Percentiles rank a stretch among this genome's conserved stretches.
Evolutionary conservation across 2,113 vertebrate genomes (phyloP).

Genomic region (Abramis brama): DNA sequence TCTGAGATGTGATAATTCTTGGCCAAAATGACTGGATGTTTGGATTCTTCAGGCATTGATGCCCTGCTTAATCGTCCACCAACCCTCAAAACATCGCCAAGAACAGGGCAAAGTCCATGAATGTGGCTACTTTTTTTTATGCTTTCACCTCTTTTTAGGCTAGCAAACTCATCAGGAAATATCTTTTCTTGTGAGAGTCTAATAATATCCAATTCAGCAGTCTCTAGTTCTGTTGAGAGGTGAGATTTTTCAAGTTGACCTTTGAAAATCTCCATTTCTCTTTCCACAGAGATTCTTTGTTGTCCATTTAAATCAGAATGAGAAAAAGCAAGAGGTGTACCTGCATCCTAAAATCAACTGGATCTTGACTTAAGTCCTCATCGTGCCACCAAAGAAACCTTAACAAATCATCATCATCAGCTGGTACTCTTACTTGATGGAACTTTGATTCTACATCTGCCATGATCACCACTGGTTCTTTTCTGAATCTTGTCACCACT

Average conservation of each 20-base stretch:
- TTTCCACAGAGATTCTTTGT: not conserved
- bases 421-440: slow-evolving; percentile 32
- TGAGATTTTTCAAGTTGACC: not conserved
- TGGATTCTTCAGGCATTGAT: slow-evolving; percentile 37
- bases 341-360: slow-evolving; percentile 28
- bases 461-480: slow-evolving; percentile 44
- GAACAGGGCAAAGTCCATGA: not conserved
- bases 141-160: not conserved
- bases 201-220: slow-evolving; percentile 23
- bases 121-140: slow-evolving; percentile 25
- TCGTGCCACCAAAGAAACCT: slow-evolving; percentile 47
- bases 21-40: slow-evolving; percentile 36
- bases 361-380: not conserved
- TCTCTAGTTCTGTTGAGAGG: not conserved
- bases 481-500: slow-evolving; percentile 31
- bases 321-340: slow-evolving; percentile 16
- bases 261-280: not conserved
- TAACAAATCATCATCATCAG: slow-evolving; percentile 2
- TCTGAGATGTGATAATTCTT: slow-evolving; percentile 30
- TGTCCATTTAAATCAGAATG: too few species aligned
- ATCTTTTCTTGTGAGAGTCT: not conserved
- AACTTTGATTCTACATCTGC: slow-evolving; percentile 37
- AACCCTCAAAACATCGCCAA: slow-evolving; percentile 24
- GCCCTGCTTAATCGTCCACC: slow-evolving; percentile 14
- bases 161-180: slow-evolving; percentile 19